Evolutionary conservation across 2,888 invertebrate genomes (phyloP).

Genomic region (Aphodius granarius): DNA sequence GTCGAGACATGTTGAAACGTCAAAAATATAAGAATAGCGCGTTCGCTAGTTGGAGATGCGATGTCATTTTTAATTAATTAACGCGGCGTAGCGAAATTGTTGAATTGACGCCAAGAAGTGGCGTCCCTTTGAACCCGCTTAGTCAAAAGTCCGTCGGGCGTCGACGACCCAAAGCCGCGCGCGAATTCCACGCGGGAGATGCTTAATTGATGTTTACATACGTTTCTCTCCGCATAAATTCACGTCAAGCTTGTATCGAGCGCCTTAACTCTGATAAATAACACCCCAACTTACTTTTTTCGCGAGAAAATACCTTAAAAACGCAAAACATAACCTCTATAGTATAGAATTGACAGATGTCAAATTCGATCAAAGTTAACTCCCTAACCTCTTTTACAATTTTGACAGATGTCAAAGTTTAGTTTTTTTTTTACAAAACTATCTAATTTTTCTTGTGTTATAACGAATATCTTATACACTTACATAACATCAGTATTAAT

Average conservation of each 20-base stretch:
- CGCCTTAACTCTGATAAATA: not conserved
- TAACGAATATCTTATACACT: too few relatives aligned
- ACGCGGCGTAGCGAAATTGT: not conserved
- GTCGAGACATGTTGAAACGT: too few relatives aligned
- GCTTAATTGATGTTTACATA: not conserved
- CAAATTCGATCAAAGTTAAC: not conserved
- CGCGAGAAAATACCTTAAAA: too few relatives aligned
- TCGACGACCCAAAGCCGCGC: not conserved
- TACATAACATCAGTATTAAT: too few relatives aligned
- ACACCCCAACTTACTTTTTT: not conserved
- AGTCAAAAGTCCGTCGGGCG: not conserved
- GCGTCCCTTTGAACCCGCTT: not conserved
- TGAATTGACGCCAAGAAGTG: not conserved
- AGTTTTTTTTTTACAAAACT: too few relatives aligned
- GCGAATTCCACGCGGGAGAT: not conserved
- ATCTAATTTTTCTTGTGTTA: too few relatives aligned
- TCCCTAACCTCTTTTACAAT: too few relatives aligned
- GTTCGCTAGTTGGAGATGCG: not conserved
- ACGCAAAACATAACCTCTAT: too few relatives aligned
- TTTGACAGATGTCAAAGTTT: too few relatives aligned
- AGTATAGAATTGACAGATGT: not conserved
- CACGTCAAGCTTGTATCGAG: not conserved
- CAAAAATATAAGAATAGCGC: not conserved
- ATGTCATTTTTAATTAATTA: not conserved
- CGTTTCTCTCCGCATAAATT: not conserved